Percentiles rank a stretch among this genome's conserved stretches.
phyloP scores from a whole-genome alignment of 2,888 invertebrate species.

The Silvanus unidentatus region DNA sequence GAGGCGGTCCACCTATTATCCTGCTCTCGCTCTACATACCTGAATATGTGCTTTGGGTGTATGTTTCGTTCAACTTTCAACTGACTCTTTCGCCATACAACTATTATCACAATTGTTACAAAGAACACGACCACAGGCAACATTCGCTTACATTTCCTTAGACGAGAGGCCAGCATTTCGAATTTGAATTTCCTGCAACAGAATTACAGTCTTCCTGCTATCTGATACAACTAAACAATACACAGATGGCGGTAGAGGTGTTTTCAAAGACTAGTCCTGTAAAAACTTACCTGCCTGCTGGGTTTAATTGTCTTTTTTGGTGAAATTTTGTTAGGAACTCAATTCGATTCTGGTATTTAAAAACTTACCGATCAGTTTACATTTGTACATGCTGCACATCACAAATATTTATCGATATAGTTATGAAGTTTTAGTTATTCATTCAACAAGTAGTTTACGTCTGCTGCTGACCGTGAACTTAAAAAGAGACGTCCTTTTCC shows the following conservation, averaged over 20 bases:
- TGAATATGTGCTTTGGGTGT: constrained; percentile 33
- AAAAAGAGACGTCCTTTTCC: neutral
- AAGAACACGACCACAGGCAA: constrained; percentile 33
- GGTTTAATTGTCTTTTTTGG: too few species aligned
- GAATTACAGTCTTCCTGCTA: neutral
- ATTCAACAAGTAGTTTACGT: constrained; percentile 12
- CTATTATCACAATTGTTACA: constrained; percentile 27
- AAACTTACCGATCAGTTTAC: too few species aligned
- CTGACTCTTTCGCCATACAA: constrained; percentile 29
- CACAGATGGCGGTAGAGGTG: too few species aligned
- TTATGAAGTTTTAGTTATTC: constrained; percentile 8
- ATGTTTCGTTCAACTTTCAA: constrained; percentile 22
- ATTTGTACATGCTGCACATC: neutral
- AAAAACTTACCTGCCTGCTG: too few species aligned
- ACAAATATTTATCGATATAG: constrained; percentile 2
- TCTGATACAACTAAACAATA: too few species aligned
- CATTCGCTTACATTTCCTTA: constrained; percentile 37
- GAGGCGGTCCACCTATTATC: too few species aligned
- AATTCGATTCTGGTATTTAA: too few species aligned
- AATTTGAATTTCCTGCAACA: neutral
- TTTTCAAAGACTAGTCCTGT: too few species aligned
- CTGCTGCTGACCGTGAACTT: constrained; percentile 16
- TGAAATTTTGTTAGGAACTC: too few species aligned
- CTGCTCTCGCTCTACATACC: too few species aligned
- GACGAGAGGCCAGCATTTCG: constrained; percentile 36